Base-by-base conservation (phyloP, 2,113 vertebrate genomes). In the Paramormyrops kingsleyae region DNA sequence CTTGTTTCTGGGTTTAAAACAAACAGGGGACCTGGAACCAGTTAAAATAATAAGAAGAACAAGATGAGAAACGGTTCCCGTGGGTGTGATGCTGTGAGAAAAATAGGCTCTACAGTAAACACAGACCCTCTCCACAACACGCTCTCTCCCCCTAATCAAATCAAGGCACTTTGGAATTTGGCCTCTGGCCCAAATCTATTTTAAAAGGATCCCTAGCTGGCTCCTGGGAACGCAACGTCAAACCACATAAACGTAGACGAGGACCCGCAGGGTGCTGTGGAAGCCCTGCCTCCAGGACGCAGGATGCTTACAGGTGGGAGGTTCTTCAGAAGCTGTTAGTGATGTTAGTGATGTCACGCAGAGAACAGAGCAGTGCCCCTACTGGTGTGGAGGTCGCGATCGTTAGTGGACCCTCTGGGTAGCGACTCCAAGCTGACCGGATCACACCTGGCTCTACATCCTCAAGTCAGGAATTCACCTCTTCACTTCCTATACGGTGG, bases 131-230 rank as follows among this genome's bases (percentile, higher is more conserved):
- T n/a, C 80, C 86, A 87, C 87, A 35, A 70, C 35, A 49, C 27
- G 1, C 44, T 66, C 39, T 52, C 47, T 90, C 88, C 62, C 83
- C 49, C 39, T 90, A 90, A 92, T 91, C 89, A 83, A 92, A 90
- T 91, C 90, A 87, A 89, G 83, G 87, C 66, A 35, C 49, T 59
- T 50, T 87, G 87, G 88, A 13, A 90, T 88, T 87, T 62, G 49
- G 62, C 83, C 6, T 86, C 80, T 39, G 62, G 90, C 86, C 83
- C 83, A 89, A 44, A 74, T 90, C 83, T 59, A 88, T 66, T 88
- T 89, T 56, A 89, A 62, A 50, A 84, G 66, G 77, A 49, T 10
- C 27, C 24, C 83, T 27, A 13, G 24, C 62, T 27, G 84, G 66
- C 50, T 42, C 88, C 50, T 89, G 77, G 80, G 80, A 62, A 85